Evolutionary conservation across 2,113 vertebrate genomes (phyloP).

Genomic region (Erpornis zantholeuca): DNA sequence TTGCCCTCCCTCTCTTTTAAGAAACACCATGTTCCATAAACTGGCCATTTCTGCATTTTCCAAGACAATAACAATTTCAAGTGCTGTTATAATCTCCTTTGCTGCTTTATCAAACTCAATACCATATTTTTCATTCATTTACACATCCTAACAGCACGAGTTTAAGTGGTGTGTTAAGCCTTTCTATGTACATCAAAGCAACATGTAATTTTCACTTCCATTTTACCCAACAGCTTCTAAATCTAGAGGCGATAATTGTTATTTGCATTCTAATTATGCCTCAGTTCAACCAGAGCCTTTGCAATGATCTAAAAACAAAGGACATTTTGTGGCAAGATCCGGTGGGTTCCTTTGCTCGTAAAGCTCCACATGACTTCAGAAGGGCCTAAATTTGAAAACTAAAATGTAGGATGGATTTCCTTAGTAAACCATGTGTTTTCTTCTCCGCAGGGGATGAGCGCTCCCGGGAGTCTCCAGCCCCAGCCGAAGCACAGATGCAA

Average conservation of each 20-base stretch:
- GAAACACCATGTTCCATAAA: not conserved
- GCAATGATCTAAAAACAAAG: slow-evolving; percentile 22
- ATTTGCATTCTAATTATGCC: not conserved
- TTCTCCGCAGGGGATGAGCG: slow-evolving; percentile 85
- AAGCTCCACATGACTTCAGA: not conserved
- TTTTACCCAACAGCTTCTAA: slow-evolving; percentile 22
- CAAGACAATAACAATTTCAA: not conserved
- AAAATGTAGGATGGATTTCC: not conserved
- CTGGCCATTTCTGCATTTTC: not conserved
- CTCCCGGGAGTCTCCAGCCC: slow-evolving; percentile 81
- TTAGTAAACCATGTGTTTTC: not conserved
- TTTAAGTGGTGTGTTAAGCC: not conserved
- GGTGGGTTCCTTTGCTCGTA: not conserved
- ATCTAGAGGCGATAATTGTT: slow-evolving; percentile 48
- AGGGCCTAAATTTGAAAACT: not conserved
- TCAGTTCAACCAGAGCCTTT: not conserved
- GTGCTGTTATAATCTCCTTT: not conserved
- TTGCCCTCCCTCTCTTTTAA: not conserved
- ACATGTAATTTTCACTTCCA: slow-evolving; percentile 44
- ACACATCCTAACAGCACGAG: not conserved
- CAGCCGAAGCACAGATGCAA: slow-evolving; percentile 78
- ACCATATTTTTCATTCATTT: slow-evolving; percentile 1
- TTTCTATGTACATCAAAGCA: not conserved
- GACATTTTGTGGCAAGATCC: not conserved
- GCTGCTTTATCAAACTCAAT: not conserved